Conservation (phyloP, 2,113 vertebrate genomes). For the Tachycineta bicolor region DNA sequence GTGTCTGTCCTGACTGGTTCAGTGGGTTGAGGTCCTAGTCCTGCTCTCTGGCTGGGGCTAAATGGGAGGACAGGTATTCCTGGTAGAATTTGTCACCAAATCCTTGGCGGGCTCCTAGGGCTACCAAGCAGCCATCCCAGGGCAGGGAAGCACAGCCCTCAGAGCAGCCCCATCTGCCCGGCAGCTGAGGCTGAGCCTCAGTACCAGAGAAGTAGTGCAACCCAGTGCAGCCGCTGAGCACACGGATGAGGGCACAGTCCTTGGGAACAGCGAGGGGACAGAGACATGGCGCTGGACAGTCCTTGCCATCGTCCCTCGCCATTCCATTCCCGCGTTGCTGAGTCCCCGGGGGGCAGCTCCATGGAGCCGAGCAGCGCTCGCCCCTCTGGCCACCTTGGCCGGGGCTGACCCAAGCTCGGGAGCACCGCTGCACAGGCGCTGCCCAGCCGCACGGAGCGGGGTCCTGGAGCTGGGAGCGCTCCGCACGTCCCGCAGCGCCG, state of each 20-base stretch:
- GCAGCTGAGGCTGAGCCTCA: not conserved
- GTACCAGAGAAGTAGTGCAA: accelerated
- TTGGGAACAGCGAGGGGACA: accelerated
- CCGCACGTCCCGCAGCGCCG: accelerated
- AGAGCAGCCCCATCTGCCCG: not conserved
- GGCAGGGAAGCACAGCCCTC: accelerated
- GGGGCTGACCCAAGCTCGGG: not conserved
- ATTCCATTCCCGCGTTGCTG: accelerated
- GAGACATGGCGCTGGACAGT: accelerated
- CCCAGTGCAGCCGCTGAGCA: accelerated
- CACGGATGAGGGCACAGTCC: not conserved
- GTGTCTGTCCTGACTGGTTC: not conserved
- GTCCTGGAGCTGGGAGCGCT: not conserved
- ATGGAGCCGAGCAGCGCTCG: accelerated
- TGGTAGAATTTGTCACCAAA: not conserved
- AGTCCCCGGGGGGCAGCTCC: not conserved
- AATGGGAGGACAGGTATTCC: not conserved
- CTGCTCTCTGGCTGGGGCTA: not conserved
- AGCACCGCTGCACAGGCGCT: not conserved
- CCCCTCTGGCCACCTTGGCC: not conserved
- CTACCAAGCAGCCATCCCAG: not conserved
- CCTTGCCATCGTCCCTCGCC: accelerated
- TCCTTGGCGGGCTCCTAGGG: not conserved
- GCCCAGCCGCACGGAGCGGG: not conserved
- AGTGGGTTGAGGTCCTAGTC: not conserved